Evolutionary conservation across 2,113 vertebrate genomes (phyloP), one percentile per base, ranked within the genome.

Genomic region (Gnathonemus echidnorhynchus): DNA sequence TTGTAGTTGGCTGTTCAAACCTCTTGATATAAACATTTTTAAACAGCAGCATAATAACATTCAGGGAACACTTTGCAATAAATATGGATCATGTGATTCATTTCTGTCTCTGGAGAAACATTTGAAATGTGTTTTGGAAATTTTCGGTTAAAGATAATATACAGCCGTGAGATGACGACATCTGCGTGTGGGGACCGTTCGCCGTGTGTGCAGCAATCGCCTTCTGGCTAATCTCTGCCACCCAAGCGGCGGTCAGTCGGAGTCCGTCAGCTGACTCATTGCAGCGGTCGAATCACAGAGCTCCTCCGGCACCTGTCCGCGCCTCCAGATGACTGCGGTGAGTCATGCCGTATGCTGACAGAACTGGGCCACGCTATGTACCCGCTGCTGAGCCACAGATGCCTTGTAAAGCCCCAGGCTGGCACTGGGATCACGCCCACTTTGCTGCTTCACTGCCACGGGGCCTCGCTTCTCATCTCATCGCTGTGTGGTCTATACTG

Each of bases 321-420:
- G 27, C 27, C 85, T 87, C 46, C 85, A 52, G 85, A 35, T 87
- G 85, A 87, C 49, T 87, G 85, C 3, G 46, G 45, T 87, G 85
- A 50, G 85, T 87, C 85, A 87, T 24, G 49, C 85, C 46, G 15
- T 31, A 19, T 35, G 27, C 85, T 52, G 49, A 31, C 49, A n/a
- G 45, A 87, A 52, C 85, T 46, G 45, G 84, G 85, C 85, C 48
- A 87, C 5, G 11, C 15, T 52, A 27, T 13, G 6, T 19, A 87
- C 83, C 49, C 39, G n/a, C 46, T 53, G 85, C 85, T 1, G n/a
- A 15, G 24, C 85, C 85, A 52, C 49, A 27, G 15, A 87, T 87
- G 46, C 85, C n/a, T 35, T 86, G 21, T 45, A n/a, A 49, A 49
- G 46, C 83, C 39, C 35, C 80, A 45, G 80, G 42, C 80, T 70